phyloP scores from a whole-genome alignment of 2,113 vertebrate genomes.

The Phylloscopus whistleri region DNA sequence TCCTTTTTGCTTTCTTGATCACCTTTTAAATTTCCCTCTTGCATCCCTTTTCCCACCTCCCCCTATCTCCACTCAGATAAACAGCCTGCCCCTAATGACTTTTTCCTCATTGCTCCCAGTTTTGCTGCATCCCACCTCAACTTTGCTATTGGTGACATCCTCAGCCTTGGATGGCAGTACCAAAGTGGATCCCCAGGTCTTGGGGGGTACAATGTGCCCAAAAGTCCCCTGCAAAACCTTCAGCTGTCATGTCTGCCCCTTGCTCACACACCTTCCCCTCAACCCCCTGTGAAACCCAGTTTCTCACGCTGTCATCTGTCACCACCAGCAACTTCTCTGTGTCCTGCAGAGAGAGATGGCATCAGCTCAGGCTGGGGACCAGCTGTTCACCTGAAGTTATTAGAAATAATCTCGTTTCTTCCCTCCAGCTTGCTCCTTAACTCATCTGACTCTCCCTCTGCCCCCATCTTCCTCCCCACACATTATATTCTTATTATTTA shows the following conservation, averaged over 20 bases:
- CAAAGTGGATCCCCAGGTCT: not conserved
- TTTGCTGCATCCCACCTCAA: not conserved
- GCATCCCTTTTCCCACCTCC: not conserved
- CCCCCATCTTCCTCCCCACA: not conserved
- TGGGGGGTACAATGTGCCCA: not conserved
- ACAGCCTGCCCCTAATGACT: not conserved
- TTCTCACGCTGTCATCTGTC: not conserved
- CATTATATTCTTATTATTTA: not conserved
- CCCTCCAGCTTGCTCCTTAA: not conserved
- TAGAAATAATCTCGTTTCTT: not conserved
- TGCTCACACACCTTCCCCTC: not conserved
- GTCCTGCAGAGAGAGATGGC: not conserved
- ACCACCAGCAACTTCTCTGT: not conserved
- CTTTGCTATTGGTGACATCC: not conserved
- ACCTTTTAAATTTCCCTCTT: not conserved
- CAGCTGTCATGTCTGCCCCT: not conserved
- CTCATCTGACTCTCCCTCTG: not conserved
- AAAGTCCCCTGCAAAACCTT: not conserved
- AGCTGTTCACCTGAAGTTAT: not conserved
- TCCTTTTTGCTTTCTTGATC: not conserved
- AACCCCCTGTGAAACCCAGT: not conserved
- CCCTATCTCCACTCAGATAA: not conserved
- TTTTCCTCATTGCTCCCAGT: not conserved
- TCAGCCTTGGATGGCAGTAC: not conserved
- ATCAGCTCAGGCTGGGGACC: fast-evolving